These are phyloP conservation scores for Drosophila rellima DNA, from an alignment of 2,888 invertebrate species.

Conservation along the genomic window DNA sequence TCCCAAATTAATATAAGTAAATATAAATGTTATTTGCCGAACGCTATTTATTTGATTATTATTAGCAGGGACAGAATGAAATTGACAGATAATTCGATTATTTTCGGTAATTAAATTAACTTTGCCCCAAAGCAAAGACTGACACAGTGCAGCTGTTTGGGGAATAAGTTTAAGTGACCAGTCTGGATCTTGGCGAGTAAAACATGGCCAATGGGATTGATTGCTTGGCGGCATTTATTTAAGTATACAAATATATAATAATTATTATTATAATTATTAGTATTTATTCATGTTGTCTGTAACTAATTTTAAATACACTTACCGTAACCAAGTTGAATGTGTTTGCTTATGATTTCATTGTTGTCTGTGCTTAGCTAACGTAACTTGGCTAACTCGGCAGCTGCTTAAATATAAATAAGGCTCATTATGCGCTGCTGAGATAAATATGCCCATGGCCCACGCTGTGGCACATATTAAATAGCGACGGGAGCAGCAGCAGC, in stretches of 20 bases:
- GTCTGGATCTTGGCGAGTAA: neutral
- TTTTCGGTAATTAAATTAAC: constrained; percentile 41
- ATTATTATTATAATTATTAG: neutral
- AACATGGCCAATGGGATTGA: constrained; percentile 45
- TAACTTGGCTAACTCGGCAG: constrained; percentile 48
- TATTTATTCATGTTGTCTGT: constrained; percentile 6
- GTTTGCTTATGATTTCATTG: constrained; percentile 28
- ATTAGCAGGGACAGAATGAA: neutral
- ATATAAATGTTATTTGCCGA: too few species aligned
- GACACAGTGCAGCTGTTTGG: constrained; percentile 3
- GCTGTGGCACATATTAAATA: constrained; percentile 48
- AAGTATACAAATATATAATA: neutral
- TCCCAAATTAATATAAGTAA: too few species aligned
- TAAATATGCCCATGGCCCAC: constrained; percentile 53
- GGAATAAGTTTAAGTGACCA: constrained; percentile 31
- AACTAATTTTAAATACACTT: constrained; percentile 26
- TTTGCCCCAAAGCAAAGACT: constrained; percentile 7
- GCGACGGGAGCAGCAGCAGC: constrained; percentile 25
- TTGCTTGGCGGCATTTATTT: constrained; percentile 10
- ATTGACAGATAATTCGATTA: constrained; percentile 23
- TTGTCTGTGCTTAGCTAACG: constrained; percentile 22
- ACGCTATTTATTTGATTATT: constrained; percentile 1
- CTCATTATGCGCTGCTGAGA: constrained; percentile 66
- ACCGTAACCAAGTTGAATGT: constrained; percentile 24
- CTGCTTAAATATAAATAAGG: constrained; percentile 71